Evolutionary conservation across 2,113 vertebrate genomes (phyloP), one percentile per base, ranked within the genome.

Genomic region (Dissostichus mawsoni): DNA sequence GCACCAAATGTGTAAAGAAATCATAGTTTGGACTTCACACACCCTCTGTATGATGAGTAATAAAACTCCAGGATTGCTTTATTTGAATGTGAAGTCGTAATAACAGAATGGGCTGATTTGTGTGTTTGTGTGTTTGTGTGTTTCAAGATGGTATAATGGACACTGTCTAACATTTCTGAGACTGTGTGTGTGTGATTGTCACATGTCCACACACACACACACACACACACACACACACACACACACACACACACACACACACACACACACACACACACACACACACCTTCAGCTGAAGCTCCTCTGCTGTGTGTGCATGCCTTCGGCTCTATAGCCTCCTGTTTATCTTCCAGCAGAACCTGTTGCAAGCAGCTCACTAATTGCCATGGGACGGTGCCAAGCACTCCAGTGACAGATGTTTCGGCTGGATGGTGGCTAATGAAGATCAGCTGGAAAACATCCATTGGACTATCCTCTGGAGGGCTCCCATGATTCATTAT

Each of bases 391-490:
- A 86, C 75, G 14, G 47, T 78, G 92, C 92, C 92, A 90, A 62
- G 81, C 78, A 25, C 81, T 86, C 66, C 65, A 44, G 81, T 70
- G 90, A 91, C 92, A 92, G 92, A 92, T 93, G 91, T 92, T 92
- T 80, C 69, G 79, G 81, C 83, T 89, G 84, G 83, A 84, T 69
- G 87, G 76, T 44, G 53, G 75, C 83, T 91, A 90, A 92, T 87
- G 92, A 91, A 91, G 86, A 85, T 79, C 70, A 61, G 80, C 85
- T 88, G 87, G 85, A 87, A 88, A 68, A 78, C 89, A 83, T 91
- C 89, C 89, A 87, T 78, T 8, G 69, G 83, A 29, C 76, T 75
- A 72, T 89, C 81, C 89, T 90, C 89, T 25, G 65, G 90, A 90
- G 87, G 73, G 63, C 78, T 76, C 82, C 74, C 70, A 53, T 72